Evolutionary conservation across 2,888 invertebrate genomes (phyloP).

Genomic region (Drosophila fungiperda): DNA sequence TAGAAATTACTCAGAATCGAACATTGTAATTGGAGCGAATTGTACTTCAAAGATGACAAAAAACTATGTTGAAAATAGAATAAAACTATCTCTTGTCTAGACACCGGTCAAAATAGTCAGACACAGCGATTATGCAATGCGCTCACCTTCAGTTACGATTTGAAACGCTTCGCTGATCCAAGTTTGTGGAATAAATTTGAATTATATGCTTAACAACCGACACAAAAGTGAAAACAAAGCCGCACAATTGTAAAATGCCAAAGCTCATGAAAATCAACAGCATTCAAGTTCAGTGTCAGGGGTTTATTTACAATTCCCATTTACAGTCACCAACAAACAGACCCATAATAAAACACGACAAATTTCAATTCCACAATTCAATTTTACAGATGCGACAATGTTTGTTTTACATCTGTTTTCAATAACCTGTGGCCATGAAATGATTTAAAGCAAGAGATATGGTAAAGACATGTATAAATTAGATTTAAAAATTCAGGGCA

Average conservation of each 20-base stretch:
- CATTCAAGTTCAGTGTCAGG: constrained; percentile 53
- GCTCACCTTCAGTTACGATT: constrained; percentile 40
- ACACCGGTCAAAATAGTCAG: constrained; percentile 6
- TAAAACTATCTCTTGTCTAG: constrained; percentile 11
- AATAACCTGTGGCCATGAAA: background rate
- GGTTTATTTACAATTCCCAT: constrained; percentile 8
- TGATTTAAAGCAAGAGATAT: background rate
- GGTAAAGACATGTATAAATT: background rate
- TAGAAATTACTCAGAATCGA: constrained; percentile 24
- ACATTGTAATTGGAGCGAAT: constrained; percentile 16
- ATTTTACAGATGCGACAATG: constrained; percentile 1
- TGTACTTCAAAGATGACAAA: constrained; percentile 11
- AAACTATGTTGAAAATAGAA: background rate
- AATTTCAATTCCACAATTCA: constrained; percentile 2
- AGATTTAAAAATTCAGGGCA: background rate
- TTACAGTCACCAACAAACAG: constrained; percentile 10
- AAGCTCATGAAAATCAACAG: constrained; percentile 33
- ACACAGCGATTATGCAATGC: constrained; percentile 30
- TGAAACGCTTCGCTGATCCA: constrained; percentile 44
- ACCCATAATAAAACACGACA: background rate
- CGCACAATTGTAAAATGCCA: constrained; percentile 26
- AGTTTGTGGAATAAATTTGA: constrained; percentile 61
- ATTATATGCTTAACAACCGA: constrained; percentile 30
- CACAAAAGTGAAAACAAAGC: constrained; percentile 37
- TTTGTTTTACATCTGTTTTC: background rate